Evolutionary conservation across 2,888 invertebrate species (phyloP), one percentile per base, ranked within the genome.

Genomic region (Beris morrisii): DNA sequence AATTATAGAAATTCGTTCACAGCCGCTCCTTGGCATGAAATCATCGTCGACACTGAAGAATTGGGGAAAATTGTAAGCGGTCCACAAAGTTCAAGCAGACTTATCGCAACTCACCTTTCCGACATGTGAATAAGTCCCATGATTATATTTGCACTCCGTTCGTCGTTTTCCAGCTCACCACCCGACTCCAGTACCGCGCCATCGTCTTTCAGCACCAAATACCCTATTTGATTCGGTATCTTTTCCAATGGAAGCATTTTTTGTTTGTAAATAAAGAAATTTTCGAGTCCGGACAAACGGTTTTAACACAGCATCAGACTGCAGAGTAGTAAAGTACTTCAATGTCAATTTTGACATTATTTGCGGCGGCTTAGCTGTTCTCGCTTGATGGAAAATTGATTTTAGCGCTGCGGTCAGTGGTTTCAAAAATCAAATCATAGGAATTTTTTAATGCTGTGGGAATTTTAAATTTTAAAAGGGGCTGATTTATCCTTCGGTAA

Each of bases 101-200:
- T 38, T 22, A 44, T 44, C 13, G 50, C 5, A 32, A 30, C 48
- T n/a, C 4, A 85, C 86, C 85, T 88, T 76, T 87, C 88, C 1
- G 91, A 87, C 73, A 92, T 80, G 72, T 88, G 87, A 67, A 93
- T 83, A 70, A 93, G 83, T 72, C 87, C 88, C 75, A 88, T 87
- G 72, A 93, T 86, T 70, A 91, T 86, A 74, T 87, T 88, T n/a
- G 93, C 93, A 70, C 90, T 85, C 72, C 86, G 86, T 82, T 95
- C 95, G 80, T 93, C 92, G 81, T 95, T 95, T 82, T 94, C 93
- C 63, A 95, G 81, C 71, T 95, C 94, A 4, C 95, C 90, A 4
- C 81, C 78, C 45, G 95, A 95, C 84, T 92, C 88, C 70, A 94
- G 82, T 68, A 95, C 93, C 57, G 94, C 94, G 48, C 95, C 95